Conservation (phyloP, 2,888 invertebrate species). For the Lochmaea capreae region DNA sequence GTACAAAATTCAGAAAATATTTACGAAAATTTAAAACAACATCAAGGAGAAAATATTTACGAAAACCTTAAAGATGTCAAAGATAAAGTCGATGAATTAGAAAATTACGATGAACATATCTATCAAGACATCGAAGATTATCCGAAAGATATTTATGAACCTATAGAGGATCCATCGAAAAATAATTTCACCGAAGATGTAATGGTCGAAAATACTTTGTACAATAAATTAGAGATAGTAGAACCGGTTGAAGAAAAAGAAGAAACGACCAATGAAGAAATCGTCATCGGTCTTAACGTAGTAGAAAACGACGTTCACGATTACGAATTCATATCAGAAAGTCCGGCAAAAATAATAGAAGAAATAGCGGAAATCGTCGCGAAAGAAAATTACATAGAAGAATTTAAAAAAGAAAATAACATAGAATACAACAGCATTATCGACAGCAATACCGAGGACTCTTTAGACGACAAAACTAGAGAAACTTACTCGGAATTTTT, state of each 20-base stretch:
- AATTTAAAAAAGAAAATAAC: constrained; percentile 13
- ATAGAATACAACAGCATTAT: constrained; percentile 12
- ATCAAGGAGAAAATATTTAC: constrained; percentile 50
- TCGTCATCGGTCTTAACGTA: constrained; percentile 32
- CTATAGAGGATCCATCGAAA: constrained; percentile 43
- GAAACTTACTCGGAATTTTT: constrained; percentile 53
- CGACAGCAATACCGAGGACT: constrained; percentile 31
- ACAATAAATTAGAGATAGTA: constrained; percentile 24
- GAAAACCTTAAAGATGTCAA: constrained; percentile 47
- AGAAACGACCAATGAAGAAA: constrained; percentile 12
- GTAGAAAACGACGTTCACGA: constrained; percentile 20
- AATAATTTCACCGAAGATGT: constrained; percentile 36
- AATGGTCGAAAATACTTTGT: constrained; percentile 41
- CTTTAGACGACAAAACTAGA: constrained; percentile 33
- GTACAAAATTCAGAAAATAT: constrained; percentile 47
- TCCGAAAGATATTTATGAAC: constrained; percentile 38
- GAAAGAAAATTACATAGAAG: constrained; percentile 15
- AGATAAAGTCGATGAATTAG: constrained; percentile 30
- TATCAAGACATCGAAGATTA: constrained; percentile 54
- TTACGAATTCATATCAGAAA: constrained; percentile 17
- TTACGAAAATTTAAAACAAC: constrained; percentile 52
- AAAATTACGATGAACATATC: constrained; percentile 47
- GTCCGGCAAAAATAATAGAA: neutral
- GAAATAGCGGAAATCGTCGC: constrained; percentile 21
- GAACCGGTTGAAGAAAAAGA: constrained; percentile 11